Conservation (phyloP, 2,797 vertebrate genomes). For the Columba guinea region DNA sequence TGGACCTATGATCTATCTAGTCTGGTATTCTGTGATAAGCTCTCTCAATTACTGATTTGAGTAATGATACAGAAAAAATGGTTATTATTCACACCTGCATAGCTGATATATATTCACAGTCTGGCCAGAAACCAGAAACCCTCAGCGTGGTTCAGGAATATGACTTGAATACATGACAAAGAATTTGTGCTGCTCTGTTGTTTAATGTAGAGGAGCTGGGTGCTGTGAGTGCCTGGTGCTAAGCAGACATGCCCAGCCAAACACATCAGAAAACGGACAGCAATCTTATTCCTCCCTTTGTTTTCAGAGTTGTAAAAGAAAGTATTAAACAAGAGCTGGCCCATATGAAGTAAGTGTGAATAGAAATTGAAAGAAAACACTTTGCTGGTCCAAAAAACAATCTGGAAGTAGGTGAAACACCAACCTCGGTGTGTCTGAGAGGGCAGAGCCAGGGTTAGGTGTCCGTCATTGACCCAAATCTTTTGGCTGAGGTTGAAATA, state of each 20-base stretch:
- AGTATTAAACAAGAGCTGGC: neutral
- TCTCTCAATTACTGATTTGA: neutral
- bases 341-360: fast-evolving
- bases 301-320: neutral
- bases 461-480: neutral
- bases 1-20: neutral
- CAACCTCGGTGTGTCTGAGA: neutral
- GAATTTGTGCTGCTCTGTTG: neutral
- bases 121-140: neutral
- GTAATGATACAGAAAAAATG: neutral
- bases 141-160: neutral
- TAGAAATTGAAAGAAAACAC: neutral
- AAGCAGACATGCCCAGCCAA: neutral
- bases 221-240: neutral
- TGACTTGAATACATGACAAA: neutral
- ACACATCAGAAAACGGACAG: neutral
- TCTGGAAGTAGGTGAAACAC: neutral
- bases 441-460: neutral
- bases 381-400: neutral
- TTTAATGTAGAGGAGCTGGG: neutral
- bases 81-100: neutral
- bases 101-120: neutral
- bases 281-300: neutral
- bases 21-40: neutral
- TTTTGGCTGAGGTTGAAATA: neutral